Evolutionary conservation across 2,888 invertebrate species (phyloP).

Genomic region (Drosophila sordidula): DNA sequence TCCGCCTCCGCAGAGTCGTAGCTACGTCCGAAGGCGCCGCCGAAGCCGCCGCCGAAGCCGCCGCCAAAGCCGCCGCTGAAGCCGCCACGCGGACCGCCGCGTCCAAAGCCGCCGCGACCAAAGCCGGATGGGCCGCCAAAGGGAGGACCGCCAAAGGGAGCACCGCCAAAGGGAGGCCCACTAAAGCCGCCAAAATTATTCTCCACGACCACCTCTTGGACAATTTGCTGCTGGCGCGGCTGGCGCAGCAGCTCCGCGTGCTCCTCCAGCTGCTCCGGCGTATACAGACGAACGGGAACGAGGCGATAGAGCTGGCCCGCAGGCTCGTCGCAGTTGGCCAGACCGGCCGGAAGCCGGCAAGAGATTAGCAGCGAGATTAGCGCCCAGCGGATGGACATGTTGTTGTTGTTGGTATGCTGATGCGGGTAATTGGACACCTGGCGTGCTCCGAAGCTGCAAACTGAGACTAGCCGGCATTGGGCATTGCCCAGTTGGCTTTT

Average conservation of each 20-base stretch:
- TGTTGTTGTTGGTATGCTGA: constrained; percentile 21
- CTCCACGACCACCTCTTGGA: constrained; percentile 57
- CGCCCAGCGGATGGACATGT: constrained; percentile 45
- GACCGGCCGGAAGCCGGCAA: constrained; percentile 9
- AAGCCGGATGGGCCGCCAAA: neutral
- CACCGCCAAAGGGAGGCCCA: constrained; percentile 4
- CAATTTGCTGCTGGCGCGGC: constrained; percentile 61
- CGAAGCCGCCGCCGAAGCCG: constrained; percentile 10
- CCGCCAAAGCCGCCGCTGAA: constrained; percentile 27
- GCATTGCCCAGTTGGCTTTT: constrained; percentile 53
- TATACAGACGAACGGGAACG: constrained; percentile 55
- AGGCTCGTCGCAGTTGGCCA: constrained; percentile 28
- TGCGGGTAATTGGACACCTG: constrained; percentile 17
- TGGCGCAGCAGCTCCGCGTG: constrained; percentile 30
- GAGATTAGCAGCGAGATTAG: constrained; percentile 20
- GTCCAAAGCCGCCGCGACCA: constrained; percentile 16
- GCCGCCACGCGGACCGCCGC: constrained; percentile 16
- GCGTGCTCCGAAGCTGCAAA: constrained; percentile 45
- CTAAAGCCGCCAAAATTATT: constrained; percentile 49
- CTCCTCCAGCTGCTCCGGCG: constrained; percentile 33
- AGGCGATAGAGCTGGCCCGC: constrained; percentile 37
- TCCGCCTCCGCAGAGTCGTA: constrained; percentile 16
- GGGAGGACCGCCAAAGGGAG: neutral
- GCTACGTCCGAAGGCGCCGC: constrained; percentile 43
- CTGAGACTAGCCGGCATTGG: constrained; percentile 49